Percentiles rank a stretch among this genome's conserved stretches.
These are phyloP conservation scores for Anthopleura sola DNA, from an alignment of 64 coral and sea anemone genomes.

Conservation along the genomic window DNA sequence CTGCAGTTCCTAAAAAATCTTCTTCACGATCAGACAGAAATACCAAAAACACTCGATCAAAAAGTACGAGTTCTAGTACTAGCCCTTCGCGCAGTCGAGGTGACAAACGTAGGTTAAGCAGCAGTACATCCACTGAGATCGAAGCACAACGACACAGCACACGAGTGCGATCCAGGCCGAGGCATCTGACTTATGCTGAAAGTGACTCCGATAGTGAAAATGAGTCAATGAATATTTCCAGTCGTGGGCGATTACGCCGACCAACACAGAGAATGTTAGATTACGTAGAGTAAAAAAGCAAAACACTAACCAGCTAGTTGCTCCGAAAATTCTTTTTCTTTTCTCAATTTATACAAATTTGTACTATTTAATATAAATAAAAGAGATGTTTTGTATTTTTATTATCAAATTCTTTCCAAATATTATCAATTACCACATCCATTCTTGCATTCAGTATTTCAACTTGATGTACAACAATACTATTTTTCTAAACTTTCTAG, in stretches of 20 bases:
- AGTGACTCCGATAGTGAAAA: slow-evolving; percentile 74
- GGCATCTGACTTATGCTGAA: slow-evolving; percentile 72
- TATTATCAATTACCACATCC: not conserved
- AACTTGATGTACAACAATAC: not conserved
- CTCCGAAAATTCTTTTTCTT: not conserved
- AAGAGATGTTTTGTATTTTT: slow-evolving; percentile 19
- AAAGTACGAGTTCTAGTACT: not conserved
- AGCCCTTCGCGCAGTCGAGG: not conserved
- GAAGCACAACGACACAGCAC: slow-evolving; percentile 30
- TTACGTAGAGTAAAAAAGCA: slow-evolving; percentile 72
- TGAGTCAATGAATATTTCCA: slow-evolving; percentile 70
- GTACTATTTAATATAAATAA: slow-evolving; percentile 28
- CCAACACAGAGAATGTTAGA: slow-evolving; percentile 89
- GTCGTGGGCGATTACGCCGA: slow-evolving; percentile 86
- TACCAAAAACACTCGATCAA: not conserved
- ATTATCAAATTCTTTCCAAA: slow-evolving; percentile 19
- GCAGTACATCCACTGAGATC: slow-evolving; percentile 39
- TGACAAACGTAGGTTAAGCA: slow-evolving; percentile 50
- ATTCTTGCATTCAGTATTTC: slow-evolving; percentile 16
- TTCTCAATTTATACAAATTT: slow-evolving; percentile 6
- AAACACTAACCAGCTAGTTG: not conserved
- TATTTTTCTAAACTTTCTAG: slow-evolving; percentile 16
- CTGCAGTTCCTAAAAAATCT: slow-evolving; percentile 6
- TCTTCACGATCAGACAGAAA: not conserved
- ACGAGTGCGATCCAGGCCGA: slow-evolving; percentile 41